Percentiles rank a stretch among this genome's conserved stretches.
Conservation (phyloP, 1,140 invertebrate species). For the Macrotrachela quadricornifera region DNA sequence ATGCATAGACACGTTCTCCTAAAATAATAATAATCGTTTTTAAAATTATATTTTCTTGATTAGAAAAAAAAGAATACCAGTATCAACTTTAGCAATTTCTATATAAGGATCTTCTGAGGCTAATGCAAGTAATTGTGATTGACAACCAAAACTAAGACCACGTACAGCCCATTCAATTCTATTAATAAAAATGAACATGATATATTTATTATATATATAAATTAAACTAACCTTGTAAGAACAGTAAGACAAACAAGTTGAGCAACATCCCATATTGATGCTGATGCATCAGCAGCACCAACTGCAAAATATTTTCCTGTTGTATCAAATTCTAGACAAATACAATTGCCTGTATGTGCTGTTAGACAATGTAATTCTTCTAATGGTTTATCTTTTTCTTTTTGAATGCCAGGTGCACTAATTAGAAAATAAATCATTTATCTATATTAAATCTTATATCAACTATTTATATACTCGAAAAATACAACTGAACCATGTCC, state of each 20-base stretch:
- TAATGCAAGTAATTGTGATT: slow-evolving; percentile 73
- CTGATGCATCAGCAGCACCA: slow-evolving; percentile 80
- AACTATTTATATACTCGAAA: neutral
- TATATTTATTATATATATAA: no score
- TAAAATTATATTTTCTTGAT: no score
- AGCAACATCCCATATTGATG: slow-evolving; percentile 75
- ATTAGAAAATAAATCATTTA: no score
- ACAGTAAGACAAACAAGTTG: slow-evolving; percentile 56
- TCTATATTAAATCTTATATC: no score
- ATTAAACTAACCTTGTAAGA: no score
- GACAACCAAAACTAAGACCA: slow-evolving; percentile 78
- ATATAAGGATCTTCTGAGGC: slow-evolving; percentile 84
- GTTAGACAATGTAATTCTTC: slow-evolving; percentile 64
- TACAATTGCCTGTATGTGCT: slow-evolving; percentile 84
- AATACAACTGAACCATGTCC: slow-evolving; percentile 4
- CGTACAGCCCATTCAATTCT: slow-evolving; percentile 76
- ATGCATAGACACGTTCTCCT: slow-evolving; percentile 50
- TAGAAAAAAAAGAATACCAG: slow-evolving; percentile 29
- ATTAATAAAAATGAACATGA: slow-evolving; percentile 12
- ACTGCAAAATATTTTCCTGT: slow-evolving; percentile 78
- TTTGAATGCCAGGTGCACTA: no score
- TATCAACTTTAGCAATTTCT: slow-evolving; percentile 76
- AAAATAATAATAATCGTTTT: no score
- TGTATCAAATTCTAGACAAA: slow-evolving; percentile 89
- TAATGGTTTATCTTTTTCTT: slow-evolving; percentile 22